Conservation (phyloP, 2,888 invertebrate species). For the Sinohyriopsis cumingii region DNA sequence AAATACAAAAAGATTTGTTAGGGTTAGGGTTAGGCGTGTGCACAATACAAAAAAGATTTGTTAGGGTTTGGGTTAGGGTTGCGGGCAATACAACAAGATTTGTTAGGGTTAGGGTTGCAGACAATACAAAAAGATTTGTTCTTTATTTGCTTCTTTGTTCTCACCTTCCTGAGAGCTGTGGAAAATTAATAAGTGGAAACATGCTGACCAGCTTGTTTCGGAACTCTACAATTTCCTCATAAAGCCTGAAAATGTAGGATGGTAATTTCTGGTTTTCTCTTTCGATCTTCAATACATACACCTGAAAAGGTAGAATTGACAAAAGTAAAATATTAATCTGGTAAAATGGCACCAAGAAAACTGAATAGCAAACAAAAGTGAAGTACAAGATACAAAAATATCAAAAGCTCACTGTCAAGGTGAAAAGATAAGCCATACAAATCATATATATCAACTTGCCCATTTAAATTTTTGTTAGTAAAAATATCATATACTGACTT, state of each 20-base stretch:
- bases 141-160: conserved; percentile 9
- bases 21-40: accelerated
- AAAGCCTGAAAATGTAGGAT: conserved; percentile 91
- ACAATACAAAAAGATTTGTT: too few species aligned
- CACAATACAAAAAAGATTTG: too few species aligned
- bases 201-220: conserved; percentile 93
- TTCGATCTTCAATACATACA: conserved; percentile 79
- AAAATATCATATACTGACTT: too few species aligned
- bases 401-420: too few species aligned
- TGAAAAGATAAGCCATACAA: too few species aligned
- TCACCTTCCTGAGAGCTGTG: conserved; percentile 78
- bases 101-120: too few species aligned
- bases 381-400: too few species aligned
- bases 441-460: too few species aligned
- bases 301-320: conserved; percentile 44
- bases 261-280: conserved; percentile 90
- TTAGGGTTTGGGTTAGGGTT: accelerated
- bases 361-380: too few species aligned
- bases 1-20: too few species aligned
- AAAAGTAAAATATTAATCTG: not conserved
- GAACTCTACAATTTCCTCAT: conserved; percentile 96
- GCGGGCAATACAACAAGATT: too few species aligned
- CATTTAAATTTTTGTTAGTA: too few species aligned
- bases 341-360: not conserved
- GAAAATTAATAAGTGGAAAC: conserved; percentile 91